These are phyloP conservation scores for Phataginus tricuspis DNA, from an alignment of 2,797 vertebrate species.

Conservation along the genomic window DNA sequence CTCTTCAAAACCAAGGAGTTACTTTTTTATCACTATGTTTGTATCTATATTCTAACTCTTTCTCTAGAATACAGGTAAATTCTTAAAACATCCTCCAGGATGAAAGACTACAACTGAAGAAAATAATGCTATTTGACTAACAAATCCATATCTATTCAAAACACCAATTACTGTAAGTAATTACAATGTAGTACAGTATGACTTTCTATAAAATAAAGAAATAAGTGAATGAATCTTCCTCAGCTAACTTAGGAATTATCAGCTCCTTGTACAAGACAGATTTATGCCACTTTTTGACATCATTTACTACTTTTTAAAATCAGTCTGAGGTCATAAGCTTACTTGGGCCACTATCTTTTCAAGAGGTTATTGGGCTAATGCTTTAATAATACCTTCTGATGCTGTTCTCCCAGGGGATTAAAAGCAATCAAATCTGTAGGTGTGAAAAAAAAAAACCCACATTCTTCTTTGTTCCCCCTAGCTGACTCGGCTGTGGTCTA, in stretches of 20 bases:
- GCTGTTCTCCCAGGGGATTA: conserved; percentile 35
- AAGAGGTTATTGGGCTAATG: conserved; percentile 46
- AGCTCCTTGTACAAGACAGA: background rate
- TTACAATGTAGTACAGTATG: background rate
- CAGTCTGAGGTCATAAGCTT: conserved; percentile 3
- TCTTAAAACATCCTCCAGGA: background rate
- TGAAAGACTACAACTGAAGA: background rate
- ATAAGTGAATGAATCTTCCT: conserved; percentile 6
- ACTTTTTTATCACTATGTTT: background rate
- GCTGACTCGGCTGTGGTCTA: conserved; percentile 20
- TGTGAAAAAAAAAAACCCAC: background rate
- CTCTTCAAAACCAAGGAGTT: conserved; percentile 22
- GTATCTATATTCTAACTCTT: background rate
- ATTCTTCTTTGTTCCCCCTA: conserved; percentile 46
- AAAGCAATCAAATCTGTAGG: conserved; percentile 61
- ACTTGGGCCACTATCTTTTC: background rate
- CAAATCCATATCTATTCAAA: background rate
- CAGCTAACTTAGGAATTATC: background rate
- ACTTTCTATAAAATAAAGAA: background rate
- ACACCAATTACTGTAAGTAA: background rate
- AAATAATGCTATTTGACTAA: conserved; percentile 21
- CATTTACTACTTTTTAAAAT: conserved; percentile 18
- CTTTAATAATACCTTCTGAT: conserved; percentile 31
- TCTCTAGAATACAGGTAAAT: conserved; percentile 40
- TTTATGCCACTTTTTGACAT: background rate